Evolutionary conservation across 2,888 invertebrate genomes (phyloP), one percentile per base, ranked within the genome.

Genomic region (Mycalesis mineus): DNA sequence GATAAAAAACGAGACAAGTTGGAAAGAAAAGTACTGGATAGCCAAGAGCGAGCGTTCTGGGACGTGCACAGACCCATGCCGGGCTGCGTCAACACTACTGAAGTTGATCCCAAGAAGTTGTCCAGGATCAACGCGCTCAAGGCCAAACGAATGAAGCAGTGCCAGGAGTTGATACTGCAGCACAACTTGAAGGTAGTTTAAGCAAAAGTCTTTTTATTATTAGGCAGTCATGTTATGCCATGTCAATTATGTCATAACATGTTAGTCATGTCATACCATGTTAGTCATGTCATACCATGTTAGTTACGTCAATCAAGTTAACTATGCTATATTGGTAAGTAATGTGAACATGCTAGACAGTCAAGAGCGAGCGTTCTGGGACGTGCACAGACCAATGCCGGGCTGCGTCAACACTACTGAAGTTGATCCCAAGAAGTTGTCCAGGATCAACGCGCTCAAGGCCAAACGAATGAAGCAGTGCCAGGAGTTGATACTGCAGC

Each of bases 41-140:
- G 98, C 72, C 99, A 99, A 82, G 99, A 99, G 84, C 88, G 99
- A 68, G 99, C 99, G 0, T 99, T 99, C 84, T 99, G 99, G 99
- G 99, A 99, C 86, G 98, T 99, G 0, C 99, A 99, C 82, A 92
- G 99, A 74, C 99, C 99, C 8, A 98, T 98, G 96, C 99, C 99
- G 7, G 99, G 99, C 55, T 98, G 98, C 86, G 98, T 99, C 36
- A 99, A 99, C 85, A 99, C 98, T 0, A 99, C 98, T 0, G 99
- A 99, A 84, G 93, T 99, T 77, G 99, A 99, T 81, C 98, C 99
- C 42, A 97, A 97, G 84, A 99, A 99, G 88, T 94, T 97, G 47
- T 98, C 95, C 62, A 92, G 95, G 28, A 83, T 88, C 62, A 84
- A 79, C 62, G 80, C 79, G 0, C 49, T 88, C 1, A 87, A 85